These are phyloP conservation scores for Calidris pygmaea DNA, from an alignment of 2,113 vertebrate genomes.

Conservation along the genomic window DNA sequence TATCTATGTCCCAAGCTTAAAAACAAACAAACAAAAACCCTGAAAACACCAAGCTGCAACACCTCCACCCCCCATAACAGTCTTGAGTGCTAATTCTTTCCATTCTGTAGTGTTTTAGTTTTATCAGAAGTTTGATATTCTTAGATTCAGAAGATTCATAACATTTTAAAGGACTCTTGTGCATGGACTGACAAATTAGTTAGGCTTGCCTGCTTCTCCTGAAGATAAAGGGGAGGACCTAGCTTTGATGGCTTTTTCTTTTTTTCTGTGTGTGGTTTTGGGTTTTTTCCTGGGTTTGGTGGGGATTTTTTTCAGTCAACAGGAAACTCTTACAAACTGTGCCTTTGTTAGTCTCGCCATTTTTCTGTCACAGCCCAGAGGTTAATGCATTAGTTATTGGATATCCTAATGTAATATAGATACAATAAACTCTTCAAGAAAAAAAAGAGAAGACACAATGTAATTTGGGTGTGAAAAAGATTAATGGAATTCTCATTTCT, in stretches of 20 bases:
- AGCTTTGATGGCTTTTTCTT: neutral
- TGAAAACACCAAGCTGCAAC: neutral
- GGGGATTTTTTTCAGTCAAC: neutral
- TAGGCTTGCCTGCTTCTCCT: neutral
- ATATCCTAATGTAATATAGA: neutral
- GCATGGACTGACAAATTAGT: neutral
- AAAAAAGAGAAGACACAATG: neutral
- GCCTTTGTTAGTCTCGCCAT: neutral
- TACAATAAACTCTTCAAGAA: neutral
- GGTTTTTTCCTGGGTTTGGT: neutral
- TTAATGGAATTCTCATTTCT: neutral
- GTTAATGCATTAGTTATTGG: neutral
- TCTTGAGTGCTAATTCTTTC: neutral
- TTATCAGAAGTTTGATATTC: neutral
- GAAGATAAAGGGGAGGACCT: neutral
- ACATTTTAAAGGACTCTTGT: neutral
- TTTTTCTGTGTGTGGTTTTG: neutral
- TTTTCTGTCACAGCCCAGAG: neutral
- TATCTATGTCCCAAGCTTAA: neutral
- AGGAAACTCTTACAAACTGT: neutral
- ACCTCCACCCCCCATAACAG: fast-evolving
- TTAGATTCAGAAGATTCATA: neutral
- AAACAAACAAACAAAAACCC: neutral
- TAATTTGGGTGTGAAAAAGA: neutral
- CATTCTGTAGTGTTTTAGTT: neutral